A percentile compares a stretch with the other conserved stretches of the same genome.
phyloP scores from a whole-genome alignment of 2,888 invertebrate species.

The Eupithecia exiguata region DNA sequence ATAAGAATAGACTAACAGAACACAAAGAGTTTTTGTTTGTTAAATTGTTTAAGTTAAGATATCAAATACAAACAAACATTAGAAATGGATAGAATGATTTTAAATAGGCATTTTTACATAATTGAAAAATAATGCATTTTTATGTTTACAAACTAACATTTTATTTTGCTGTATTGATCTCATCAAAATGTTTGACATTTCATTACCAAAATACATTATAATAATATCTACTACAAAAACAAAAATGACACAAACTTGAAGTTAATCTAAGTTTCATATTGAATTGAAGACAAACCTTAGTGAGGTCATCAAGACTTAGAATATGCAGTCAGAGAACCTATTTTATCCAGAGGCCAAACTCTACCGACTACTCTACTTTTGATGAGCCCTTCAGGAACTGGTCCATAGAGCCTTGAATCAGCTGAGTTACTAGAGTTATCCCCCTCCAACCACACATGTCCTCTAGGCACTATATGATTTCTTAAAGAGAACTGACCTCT shows the following conservation, averaged over 20 bases:
- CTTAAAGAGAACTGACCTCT: slow-evolving; percentile 66
- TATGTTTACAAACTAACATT: background rate
- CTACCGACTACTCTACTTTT: slow-evolving; percentile 91
- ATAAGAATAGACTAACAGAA: too few relatives aligned
- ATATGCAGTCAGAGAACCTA: slow-evolving; percentile 66
- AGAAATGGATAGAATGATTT: background rate
- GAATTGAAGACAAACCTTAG: background rate
- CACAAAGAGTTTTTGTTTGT: too few relatives aligned
- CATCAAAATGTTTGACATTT: background rate
- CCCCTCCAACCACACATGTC: slow-evolving; percentile 96
- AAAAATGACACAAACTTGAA: background rate
- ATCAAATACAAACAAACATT: background rate
- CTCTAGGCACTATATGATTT: slow-evolving; percentile 88
- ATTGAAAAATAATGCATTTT: background rate
- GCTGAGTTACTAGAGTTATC: slow-evolving; percentile 93
- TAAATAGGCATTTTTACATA: background rate
- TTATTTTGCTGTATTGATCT: background rate
- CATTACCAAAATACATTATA: background rate
- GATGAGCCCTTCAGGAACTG: slow-evolving; percentile 93
- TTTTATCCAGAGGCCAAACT: slow-evolving; percentile 88
- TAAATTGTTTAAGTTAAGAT: background rate
- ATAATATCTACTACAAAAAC: background rate
- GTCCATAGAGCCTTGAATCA: slow-evolving; percentile 94
- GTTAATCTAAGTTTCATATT: background rate
- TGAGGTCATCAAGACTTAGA: slow-evolving; percentile 35